Percentiles rank a stretch among this genome's conserved stretches.
Evolutionary conservation across 2,888 invertebrate genomes (phyloP).

Genomic region (Trichogramma dendrolimi): DNA sequence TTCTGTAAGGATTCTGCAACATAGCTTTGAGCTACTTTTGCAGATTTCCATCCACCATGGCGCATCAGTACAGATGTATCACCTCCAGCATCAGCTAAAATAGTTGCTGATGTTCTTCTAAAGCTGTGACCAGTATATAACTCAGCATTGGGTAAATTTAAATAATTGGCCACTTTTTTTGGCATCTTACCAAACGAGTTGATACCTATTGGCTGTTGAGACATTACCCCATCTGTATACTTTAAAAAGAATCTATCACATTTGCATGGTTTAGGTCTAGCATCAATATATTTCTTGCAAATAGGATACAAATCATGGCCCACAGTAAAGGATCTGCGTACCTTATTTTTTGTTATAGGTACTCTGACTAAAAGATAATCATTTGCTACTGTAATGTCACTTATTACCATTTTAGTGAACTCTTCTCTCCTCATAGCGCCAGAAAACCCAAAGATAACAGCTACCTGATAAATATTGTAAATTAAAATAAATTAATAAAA

Average conservation of each 20-base stretch:
- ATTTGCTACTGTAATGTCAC: slow-evolving; percentile 2
- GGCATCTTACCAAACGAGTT: slow-evolving; percentile 10
- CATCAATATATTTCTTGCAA: slow-evolving; percentile 9
- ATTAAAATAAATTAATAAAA: too few species aligned
- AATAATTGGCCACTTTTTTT: slow-evolving; percentile 2
- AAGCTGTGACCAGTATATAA: slow-evolving; percentile 1
- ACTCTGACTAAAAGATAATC: neutral
- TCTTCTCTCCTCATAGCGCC: slow-evolving; percentile 6
- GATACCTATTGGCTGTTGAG: neutral
- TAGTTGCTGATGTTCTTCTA: slow-evolving; percentile 1
- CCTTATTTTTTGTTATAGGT: slow-evolving; percentile 7
- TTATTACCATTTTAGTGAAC: neutral
- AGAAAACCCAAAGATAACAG: slow-evolving; percentile 6
- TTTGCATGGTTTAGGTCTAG: slow-evolving; percentile 1
- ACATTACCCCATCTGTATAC: neutral
- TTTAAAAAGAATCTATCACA: slow-evolving; percentile 9
- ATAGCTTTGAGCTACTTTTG: neutral
- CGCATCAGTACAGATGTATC: slow-evolving; percentile 1
- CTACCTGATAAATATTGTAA: slow-evolving; percentile 2
- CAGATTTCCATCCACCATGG: slow-evolving; percentile 8
- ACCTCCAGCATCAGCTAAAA: slow-evolving; percentile 1
- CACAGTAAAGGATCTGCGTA: slow-evolving; percentile 3
- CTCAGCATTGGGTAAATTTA: slow-evolving; percentile 1
- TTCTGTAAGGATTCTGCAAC: slow-evolving; percentile 2
- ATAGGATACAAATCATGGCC: neutral